phyloP scores from a whole-genome alignment of 2,797 vertebrate species.

The Gallirallus australis region DNA sequence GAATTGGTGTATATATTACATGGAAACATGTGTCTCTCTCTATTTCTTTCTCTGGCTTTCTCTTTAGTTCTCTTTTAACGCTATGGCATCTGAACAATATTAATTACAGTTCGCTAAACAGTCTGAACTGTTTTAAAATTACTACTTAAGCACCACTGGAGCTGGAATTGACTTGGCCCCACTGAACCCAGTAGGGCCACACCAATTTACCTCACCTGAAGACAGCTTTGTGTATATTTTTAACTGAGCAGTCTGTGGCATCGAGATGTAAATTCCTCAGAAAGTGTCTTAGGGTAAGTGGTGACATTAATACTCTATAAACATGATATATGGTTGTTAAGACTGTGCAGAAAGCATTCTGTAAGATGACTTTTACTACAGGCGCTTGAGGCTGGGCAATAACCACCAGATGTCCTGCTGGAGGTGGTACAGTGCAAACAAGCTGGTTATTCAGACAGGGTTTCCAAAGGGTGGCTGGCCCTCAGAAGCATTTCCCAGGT shows the following conservation, averaged over 20 bases:
- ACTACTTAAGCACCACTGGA: not conserved
- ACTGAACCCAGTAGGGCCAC: not conserved
- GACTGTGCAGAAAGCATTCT: not conserved
- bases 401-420: not conserved
- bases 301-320: not conserved
- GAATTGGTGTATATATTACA: not conserved
- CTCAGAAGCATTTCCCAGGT: not conserved
- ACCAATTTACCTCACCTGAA: not conserved
- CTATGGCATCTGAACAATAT: not conserved
- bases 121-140: not conserved
- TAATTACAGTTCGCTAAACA: constrained; percentile 1
- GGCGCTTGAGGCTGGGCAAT: not conserved
- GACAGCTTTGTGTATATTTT: not conserved
- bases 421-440: not conserved
- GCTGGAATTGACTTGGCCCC: not conserved
- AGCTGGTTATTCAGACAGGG: not conserved
- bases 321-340: not conserved
- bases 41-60: not conserved
- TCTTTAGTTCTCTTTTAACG: not conserved
- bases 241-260: not conserved
- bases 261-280: not conserved
- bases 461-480: fast-evolving
- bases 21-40: not conserved
- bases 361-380: not conserved
- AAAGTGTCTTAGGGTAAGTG: not conserved